These are phyloP conservation scores for Epinotia nisella DNA, from an alignment of 2,888 invertebrate species.

Conservation along the genomic window DNA sequence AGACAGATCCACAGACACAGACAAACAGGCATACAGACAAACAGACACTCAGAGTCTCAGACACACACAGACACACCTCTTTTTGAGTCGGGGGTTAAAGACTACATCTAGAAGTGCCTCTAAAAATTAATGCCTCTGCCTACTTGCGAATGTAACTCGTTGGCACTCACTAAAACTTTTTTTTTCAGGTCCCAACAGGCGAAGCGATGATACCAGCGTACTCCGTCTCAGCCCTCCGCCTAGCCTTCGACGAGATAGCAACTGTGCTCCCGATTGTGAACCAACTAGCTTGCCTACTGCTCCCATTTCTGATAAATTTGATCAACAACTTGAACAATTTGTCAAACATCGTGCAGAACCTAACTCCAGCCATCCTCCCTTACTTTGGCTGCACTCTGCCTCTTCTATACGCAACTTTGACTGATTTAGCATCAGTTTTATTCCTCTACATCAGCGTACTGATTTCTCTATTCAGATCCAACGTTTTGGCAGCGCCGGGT, in stretches of 20 bases:
- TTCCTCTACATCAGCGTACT: conserved; percentile 77
- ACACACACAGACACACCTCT: too few relatives aligned
- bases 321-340: conserved; percentile 78
- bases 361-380: conserved; percentile 75
- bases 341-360: conserved; percentile 77
- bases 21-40: too few relatives aligned
- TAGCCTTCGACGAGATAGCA: conserved; percentile 77
- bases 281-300: conserved; percentile 71
- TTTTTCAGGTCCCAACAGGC: conserved; percentile 61
- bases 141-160: too few relatives aligned
- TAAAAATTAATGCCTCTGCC: too few relatives aligned
- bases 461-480: conserved; percentile 75
- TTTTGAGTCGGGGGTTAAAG: too few relatives aligned
- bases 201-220: conserved; percentile 79
- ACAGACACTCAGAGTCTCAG: too few relatives aligned
- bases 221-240: conserved; percentile 72
- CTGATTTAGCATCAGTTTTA: conserved; percentile 75
- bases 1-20: too few relatives aligned
- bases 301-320: conserved; percentile 76
- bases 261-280: conserved; percentile 73
- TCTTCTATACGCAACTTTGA: conserved; percentile 72
- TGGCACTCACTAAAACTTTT: too few relatives aligned
- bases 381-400: conserved; percentile 79
- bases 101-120: too few relatives aligned
- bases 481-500: conserved; percentile 74